Percentiles rank a stretch among this genome's conserved stretches.
Evolutionary conservation across 1,140 invertebrate genomes (phyloP).

Genomic region (Heliothis subflexa): DNA sequence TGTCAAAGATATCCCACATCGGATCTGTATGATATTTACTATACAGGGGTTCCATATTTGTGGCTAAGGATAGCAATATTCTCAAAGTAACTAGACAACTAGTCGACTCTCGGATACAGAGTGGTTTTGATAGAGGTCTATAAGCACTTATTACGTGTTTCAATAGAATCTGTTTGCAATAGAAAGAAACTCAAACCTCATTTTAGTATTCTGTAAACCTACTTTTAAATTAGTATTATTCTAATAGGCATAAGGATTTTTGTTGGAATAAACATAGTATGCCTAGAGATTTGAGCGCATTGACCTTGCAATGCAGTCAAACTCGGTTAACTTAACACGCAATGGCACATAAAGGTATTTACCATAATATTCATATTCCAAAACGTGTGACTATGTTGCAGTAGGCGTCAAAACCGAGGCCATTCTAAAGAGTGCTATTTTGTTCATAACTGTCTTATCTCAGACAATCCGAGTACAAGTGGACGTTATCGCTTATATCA

Average conservation of each 20-base stretch:
- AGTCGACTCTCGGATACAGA: slow-evolving; percentile 70
- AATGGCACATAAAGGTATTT: slow-evolving; percentile 10
- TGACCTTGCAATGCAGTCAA: background rate
- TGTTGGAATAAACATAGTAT: no score
- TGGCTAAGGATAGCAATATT: slow-evolving; percentile 71
- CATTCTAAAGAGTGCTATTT: slow-evolving; percentile 21
- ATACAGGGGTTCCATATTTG: slow-evolving; percentile 60
- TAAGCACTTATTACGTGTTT: slow-evolving; percentile 56
- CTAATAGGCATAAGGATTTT: no score
- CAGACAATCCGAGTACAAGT: slow-evolving; percentile 33
- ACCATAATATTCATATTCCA: slow-evolving; percentile 26
- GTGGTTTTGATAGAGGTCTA: slow-evolving; percentile 60
- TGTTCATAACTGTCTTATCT: slow-evolving; percentile 33
- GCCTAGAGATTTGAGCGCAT: no score
- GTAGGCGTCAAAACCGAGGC: slow-evolving; percentile 26
- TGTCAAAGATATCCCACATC: slow-evolving; percentile 43
- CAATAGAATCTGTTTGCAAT: background rate
- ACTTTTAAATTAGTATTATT: no score
- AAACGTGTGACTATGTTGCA: background rate
- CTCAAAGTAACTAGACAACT: slow-evolving; percentile 69
- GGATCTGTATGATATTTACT: slow-evolving; percentile 44
- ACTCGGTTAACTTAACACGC: background rate
- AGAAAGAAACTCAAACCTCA: no score
- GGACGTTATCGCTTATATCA: slow-evolving; percentile 5
- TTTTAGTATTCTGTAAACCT: no score